Base-by-base conservation (phyloP, 2,888 invertebrate species). In the Malthinus seriepunctatus region DNA sequence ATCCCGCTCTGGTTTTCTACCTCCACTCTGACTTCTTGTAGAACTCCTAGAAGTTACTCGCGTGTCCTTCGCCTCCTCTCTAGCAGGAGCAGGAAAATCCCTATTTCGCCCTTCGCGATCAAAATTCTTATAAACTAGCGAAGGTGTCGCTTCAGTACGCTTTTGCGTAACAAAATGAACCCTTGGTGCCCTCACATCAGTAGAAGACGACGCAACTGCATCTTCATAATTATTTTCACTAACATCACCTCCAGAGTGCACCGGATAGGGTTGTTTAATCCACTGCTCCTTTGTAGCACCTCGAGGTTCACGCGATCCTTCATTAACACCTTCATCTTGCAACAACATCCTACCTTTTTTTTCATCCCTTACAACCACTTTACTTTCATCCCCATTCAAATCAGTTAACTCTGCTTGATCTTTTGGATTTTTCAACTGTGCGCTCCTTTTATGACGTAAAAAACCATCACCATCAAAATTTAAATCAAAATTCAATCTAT, bases 81-180 rank as follows among this genome's bases (percentile, higher is more conserved):
- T 62, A 23, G 23, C 23, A 5, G 56, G 56, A n/a, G n/a, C n/a
- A 9, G 56, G 56, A 11, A 60, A 59, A 59, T 69, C 67, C 34
- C 67, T 63, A 7, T 51, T 33, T 33, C 64, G 59, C 14, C 58
- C 63, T 56, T 63, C 58, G 4, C 67, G 51, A 45, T 65, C 63
- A 23, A 65, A 62, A 35, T 48, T 46, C 60, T 63, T 23, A 58
- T 56, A 56, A 32, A 65, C 58, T 6, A 64, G 59, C 6, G 63
- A 62, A 42, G 67, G 67, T 9, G 67, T 63, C 7, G 67, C 84
- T 62, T 85, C 73, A 0, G 68, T 65, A 51, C 74, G 68, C 42
- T 72, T 68, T 70, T 87, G 86, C 0, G 87, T 88, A 9, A 87
- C 84, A 67, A 88, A 88, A 73, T 87, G 86, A 1, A 87, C 86